phyloP scores from a whole-genome alignment of 2,888 invertebrate genomes.

The Autographa pulchrina region DNA sequence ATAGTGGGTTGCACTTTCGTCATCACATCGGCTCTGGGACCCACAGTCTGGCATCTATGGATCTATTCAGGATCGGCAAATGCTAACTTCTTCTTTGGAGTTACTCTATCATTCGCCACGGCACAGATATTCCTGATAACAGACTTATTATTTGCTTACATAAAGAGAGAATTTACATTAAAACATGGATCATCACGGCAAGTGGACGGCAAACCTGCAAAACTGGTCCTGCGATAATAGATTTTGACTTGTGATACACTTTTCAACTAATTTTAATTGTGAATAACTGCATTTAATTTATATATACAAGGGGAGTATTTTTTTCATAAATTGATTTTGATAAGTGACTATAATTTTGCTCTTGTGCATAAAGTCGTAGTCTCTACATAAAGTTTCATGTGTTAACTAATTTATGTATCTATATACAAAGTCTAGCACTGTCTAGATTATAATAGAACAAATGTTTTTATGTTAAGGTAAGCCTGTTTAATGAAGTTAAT shows the following conservation, averaged over 20 bases:
- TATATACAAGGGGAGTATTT: constrained; percentile 8
- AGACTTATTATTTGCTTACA: constrained; percentile 97
- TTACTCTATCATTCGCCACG: constrained; percentile 97
- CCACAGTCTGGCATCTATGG: constrained; percentile 99
- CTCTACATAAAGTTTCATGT: background rate
- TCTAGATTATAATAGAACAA: constrained; percentile 52
- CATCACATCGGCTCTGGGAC: constrained; percentile 96
- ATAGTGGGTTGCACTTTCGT: constrained; percentile 97
- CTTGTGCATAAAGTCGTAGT: constrained; percentile 14
- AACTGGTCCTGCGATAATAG: constrained; percentile 89
- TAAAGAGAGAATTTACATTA: constrained; percentile 96
- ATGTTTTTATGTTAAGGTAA: constrained; percentile 47
- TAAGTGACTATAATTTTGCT: constrained; percentile 13
- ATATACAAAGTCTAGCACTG: constrained; percentile 9
- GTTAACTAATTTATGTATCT: background rate
- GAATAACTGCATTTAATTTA: constrained; percentile 29
- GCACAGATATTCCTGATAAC: constrained; percentile 98
- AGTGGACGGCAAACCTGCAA: constrained; percentile 93
- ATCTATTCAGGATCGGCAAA: constrained; percentile 99
- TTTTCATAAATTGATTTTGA: constrained; percentile 8
- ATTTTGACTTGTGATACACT: constrained; percentile 41
- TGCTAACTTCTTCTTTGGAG: constrained; percentile 99
- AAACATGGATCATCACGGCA: constrained; percentile 93
- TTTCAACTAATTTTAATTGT: constrained; percentile 32
- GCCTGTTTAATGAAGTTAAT: constrained; percentile 35